These are phyloP conservation scores for Melipona beecheii DNA, from an alignment of 2,888 invertebrate species.

Conservation along the genomic window DNA sequence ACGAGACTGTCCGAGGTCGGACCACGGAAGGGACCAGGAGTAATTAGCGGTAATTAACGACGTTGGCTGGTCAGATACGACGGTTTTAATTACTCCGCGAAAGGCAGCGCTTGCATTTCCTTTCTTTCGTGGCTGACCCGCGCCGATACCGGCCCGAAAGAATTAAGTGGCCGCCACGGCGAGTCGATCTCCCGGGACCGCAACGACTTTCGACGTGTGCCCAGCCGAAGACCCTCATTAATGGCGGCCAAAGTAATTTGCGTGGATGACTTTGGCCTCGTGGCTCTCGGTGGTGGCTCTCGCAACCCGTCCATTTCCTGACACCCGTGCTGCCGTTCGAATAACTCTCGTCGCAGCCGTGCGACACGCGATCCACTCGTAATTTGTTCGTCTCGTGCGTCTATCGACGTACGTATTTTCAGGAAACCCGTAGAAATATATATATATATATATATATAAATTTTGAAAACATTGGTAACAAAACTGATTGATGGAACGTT, in stretches of 20 bases:
- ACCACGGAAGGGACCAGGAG: constrained; percentile 47
- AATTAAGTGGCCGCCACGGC: constrained; percentile 65
- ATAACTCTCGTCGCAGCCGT: constrained; percentile 34
- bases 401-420: neutral
- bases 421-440: neutral
- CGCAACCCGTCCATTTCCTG: constrained; percentile 59
- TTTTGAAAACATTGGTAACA: neutral
- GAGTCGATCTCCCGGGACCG: constrained; percentile 68
- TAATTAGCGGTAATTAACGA: constrained; percentile 73
- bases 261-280: constrained; percentile 75
- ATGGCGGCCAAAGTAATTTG: constrained; percentile 77
- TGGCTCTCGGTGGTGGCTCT: constrained; percentile 43
- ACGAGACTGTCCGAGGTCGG: constrained; percentile 46
- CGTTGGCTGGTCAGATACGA: constrained; percentile 65
- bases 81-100: constrained; percentile 71
- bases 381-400: neutral
- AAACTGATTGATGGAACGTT: neutral
- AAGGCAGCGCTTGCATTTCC: constrained; percentile 65
- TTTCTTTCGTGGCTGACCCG: constrained; percentile 68
- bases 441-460: neutral
- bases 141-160: constrained; percentile 62
- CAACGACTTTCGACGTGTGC: constrained; percentile 73
- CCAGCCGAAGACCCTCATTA: constrained; percentile 74
- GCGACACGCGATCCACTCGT: constrained; percentile 70
- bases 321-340: constrained; percentile 68